Conservation (phyloP, 2,797 vertebrate species). For the Lepilemur septentrionalis region DNA sequence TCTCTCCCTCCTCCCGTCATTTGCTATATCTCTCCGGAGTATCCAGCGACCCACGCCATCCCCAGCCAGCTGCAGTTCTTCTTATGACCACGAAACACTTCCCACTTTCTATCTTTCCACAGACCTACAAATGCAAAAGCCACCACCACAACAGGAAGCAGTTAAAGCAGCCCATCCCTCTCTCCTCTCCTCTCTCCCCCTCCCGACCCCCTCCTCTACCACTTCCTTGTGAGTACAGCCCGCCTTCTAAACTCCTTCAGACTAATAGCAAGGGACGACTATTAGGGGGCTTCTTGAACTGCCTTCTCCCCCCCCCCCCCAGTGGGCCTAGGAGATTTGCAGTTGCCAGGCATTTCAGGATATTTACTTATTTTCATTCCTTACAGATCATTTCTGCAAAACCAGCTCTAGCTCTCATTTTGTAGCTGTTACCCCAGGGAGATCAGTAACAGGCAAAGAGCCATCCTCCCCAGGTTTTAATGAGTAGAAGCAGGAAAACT, state of each 20-base stretch:
- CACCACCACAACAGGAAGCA: not conserved
- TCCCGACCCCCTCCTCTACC: accelerated
- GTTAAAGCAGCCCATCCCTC: not conserved
- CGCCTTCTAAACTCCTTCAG: not conserved
- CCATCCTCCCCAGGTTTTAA: not conserved
- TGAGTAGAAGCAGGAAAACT: not conserved
- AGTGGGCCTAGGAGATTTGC: not conserved
- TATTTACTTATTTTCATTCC: not conserved
- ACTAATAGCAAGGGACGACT: not conserved
- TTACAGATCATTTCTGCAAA: not conserved
- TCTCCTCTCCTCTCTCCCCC: too few relatives aligned
- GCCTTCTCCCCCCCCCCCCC: not conserved
- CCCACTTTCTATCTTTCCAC: constrained; percentile 28
- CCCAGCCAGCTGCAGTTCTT: not conserved
- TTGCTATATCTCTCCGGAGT: not conserved
- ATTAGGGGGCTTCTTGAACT: not conserved
- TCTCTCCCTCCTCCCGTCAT: not conserved
- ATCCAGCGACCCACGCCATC: not conserved
- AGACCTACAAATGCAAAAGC: not conserved
- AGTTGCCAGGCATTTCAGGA: not conserved
- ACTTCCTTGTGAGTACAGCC: not conserved
- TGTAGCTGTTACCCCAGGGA: not conserved
- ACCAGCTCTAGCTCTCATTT: not conserved
- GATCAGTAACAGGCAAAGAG: not conserved
- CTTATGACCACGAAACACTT: constrained; percentile 2